phyloP scores from a whole-genome alignment of 2,797 vertebrate species.

The Vultur gryphus region DNA sequence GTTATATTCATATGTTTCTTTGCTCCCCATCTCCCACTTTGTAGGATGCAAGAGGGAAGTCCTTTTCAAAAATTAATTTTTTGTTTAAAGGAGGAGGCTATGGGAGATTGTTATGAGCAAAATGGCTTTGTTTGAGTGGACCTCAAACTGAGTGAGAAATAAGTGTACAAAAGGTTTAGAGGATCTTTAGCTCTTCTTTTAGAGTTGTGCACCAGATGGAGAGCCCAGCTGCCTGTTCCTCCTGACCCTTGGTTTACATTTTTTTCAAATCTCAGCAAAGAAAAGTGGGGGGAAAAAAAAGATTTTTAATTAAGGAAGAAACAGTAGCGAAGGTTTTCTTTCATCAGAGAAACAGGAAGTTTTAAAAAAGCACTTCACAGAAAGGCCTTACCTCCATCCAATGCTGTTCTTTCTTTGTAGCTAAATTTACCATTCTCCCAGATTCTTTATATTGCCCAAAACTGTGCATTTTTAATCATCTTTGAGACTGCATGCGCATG shows the following conservation, averaged over 20 bases:
- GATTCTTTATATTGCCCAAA: neutral
- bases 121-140: neutral
- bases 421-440: neutral
- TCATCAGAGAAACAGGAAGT: neutral
- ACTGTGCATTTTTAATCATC: neutral
- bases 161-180: neutral
- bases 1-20: neutral
- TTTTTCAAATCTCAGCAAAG: neutral
- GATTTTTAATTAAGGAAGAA: neutral
- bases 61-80: neutral
- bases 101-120: neutral
- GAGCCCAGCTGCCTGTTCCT: neutral
- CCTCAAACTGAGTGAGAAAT: neutral
- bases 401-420: neutral
- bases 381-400: neutral
- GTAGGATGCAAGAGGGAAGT: neutral
- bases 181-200: neutral
- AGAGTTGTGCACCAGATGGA: neutral
- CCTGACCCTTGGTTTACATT: neutral
- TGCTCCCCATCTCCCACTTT: neutral
- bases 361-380: neutral
- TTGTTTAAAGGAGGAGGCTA: neutral
- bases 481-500: neutral
- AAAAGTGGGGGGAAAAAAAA: neutral
- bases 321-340: neutral